phyloP scores from a whole-genome alignment of 2,797 vertebrate species.

The Enteromius trimaculatus region DNA sequence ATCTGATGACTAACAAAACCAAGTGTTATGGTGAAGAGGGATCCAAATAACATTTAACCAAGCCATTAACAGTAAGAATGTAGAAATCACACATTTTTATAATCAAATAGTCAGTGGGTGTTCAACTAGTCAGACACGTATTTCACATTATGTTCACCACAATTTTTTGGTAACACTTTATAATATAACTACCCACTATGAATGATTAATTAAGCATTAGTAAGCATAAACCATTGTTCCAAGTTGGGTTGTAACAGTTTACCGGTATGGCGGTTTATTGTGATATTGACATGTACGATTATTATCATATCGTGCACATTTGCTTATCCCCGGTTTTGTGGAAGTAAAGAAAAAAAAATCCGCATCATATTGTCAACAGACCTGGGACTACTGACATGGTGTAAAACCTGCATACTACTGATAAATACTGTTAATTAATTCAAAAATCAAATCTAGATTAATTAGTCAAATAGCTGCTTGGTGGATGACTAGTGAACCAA shows the following conservation, averaged over 20 bases:
- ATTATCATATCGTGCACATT: no score
- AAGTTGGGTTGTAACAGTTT: no score
- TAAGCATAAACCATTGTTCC: no score
- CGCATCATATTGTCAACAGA: not conserved
- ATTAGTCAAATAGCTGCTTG: not conserved
- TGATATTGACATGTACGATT: no score
- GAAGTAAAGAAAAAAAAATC: not conserved
- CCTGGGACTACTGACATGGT: not conserved
- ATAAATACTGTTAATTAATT: not conserved
- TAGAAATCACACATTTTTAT: not conserved
- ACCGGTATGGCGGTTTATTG: no score
- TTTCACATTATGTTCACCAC: not conserved
- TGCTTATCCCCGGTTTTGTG: no score
- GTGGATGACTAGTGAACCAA: not conserved
- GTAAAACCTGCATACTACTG: not conserved
- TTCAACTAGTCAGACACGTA: not conserved
- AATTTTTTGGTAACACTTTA: not conserved
- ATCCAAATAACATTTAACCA: not conserved
- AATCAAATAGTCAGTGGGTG: not conserved
- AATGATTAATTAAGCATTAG: no score
- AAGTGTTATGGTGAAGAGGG: not conserved
- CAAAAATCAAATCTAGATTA: not conserved
- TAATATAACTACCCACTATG: no score
- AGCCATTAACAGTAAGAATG: not conserved
- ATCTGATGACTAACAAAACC: constrained; percentile 79